Evolutionary conservation across 2,113 vertebrate genomes (phyloP).

Genomic region (Pygoscelis antarcticus): DNA sequence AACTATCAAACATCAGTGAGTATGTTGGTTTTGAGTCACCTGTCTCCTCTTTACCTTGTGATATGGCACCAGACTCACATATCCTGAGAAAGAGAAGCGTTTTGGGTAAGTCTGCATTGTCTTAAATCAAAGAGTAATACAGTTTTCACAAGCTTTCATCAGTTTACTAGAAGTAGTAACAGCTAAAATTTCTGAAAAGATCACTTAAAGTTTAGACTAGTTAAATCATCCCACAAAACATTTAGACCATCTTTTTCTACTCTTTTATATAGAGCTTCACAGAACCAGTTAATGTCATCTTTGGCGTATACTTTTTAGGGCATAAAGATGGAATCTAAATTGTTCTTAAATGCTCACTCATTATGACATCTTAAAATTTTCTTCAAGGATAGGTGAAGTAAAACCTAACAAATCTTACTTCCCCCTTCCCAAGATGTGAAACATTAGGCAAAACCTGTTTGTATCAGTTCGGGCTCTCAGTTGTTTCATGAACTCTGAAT

Average conservation of each 20-base stretch:
- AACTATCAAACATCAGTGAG: conserved; percentile 75
- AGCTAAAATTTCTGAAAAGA: not conserved
- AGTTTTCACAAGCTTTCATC: not conserved
- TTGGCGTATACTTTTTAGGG: rapidly evolving
- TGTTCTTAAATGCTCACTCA: not conserved
- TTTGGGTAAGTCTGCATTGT: not conserved
- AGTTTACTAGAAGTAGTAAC: not conserved
- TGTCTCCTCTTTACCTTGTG: conserved; percentile 62
- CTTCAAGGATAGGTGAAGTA: not conserved
- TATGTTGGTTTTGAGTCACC: conserved; percentile 69
- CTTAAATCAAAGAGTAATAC: not conserved
- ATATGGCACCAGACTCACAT: conserved; percentile 66
- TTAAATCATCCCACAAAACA: not conserved
- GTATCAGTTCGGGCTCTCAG: conserved; percentile 69
- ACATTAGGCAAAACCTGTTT: conserved; percentile 75
- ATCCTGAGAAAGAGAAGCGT: conserved; percentile 67
- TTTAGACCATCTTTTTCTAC: not conserved
- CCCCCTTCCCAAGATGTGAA: not conserved
- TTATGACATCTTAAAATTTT: not conserved
- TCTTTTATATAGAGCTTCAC: not conserved
- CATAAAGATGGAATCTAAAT: not conserved
- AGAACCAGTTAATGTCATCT: not conserved
- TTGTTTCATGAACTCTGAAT: conserved; percentile 67
- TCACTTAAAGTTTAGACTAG: not conserved
- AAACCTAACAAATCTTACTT: not conserved